Conservation (phyloP, 64 coral and sea anemone genomes). For the Orbicella faveolata region DNA sequence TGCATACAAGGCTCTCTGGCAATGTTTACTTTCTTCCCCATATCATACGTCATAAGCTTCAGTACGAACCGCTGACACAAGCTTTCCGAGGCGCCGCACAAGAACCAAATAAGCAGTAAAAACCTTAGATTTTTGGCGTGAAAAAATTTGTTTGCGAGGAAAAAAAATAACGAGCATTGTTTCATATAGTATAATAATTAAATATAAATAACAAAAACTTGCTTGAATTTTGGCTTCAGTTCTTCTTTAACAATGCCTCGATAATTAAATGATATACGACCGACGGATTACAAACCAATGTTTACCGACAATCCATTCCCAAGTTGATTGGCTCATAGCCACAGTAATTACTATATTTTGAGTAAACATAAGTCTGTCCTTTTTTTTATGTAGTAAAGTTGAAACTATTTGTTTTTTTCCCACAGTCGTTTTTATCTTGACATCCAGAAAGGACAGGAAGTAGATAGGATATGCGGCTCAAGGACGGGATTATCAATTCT, state of each 20-base stretch:
- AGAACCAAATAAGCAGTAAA: not conserved
- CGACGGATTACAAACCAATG: no score
- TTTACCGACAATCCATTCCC: no score
- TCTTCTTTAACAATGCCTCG: not conserved
- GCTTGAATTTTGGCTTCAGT: not conserved
- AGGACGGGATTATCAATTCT: not conserved
- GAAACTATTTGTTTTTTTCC: not conserved
- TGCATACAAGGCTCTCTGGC: not conserved
- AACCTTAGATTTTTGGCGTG: not conserved
- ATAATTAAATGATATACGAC: no score
- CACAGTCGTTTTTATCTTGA: not conserved
- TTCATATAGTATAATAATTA: not conserved
- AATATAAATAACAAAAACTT: not conserved
- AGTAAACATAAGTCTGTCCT: not conserved
- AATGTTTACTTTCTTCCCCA: conserved; percentile 30
- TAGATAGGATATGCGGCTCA: not conserved
- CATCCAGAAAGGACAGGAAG: not conserved
- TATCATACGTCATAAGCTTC: conserved; percentile 21
- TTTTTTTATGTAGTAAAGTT: not conserved
- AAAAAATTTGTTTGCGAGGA: not conserved
- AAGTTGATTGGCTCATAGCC: no score
- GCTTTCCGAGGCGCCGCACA: conserved; percentile 1
- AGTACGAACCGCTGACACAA: not conserved
- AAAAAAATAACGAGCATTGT: not conserved
- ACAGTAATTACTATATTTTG: not conserved